These are phyloP conservation scores for Sarcoramphus papa DNA, from an alignment of 2,797 vertebrate genomes.

Conservation along the genomic window DNA sequence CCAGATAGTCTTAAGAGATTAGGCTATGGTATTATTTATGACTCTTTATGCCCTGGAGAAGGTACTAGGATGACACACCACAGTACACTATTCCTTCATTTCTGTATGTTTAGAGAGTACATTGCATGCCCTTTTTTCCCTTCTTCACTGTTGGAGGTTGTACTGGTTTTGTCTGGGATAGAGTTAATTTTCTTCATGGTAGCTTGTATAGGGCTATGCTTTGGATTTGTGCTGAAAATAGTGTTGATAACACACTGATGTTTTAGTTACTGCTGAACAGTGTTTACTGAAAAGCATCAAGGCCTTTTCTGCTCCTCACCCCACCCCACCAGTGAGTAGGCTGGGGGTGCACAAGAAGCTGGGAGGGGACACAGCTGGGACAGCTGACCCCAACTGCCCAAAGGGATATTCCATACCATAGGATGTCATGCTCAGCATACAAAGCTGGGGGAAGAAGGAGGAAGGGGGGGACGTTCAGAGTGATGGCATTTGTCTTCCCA, in stretches of 20 bases:
- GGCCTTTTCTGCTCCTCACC: background rate
- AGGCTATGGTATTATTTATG: background rate
- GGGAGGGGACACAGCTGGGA: background rate
- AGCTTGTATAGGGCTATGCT: background rate
- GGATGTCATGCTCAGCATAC: accelerated
- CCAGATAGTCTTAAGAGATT: background rate
- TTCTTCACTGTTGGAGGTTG: background rate
- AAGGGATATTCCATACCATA: background rate
- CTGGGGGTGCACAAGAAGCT: background rate
- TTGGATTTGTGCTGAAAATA: background rate
- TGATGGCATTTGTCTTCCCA: background rate
- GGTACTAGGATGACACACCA: background rate
- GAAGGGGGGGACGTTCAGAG: accelerated
- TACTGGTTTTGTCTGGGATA: background rate
- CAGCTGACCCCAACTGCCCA: background rate
- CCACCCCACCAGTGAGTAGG: accelerated
- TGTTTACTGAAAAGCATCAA: no score
- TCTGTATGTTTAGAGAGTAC: background rate
- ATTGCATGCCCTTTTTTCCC: no score
- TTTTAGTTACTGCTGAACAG: accelerated
- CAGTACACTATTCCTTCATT: background rate
- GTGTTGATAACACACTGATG: background rate
- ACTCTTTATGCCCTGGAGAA: background rate
- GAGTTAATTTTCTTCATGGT: background rate
- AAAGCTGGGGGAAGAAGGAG: background rate